These are phyloP conservation scores for Microctenopoma steveboyesi DNA, from an alignment of 2,797 vertebrate species.

Conservation along the genomic window DNA sequence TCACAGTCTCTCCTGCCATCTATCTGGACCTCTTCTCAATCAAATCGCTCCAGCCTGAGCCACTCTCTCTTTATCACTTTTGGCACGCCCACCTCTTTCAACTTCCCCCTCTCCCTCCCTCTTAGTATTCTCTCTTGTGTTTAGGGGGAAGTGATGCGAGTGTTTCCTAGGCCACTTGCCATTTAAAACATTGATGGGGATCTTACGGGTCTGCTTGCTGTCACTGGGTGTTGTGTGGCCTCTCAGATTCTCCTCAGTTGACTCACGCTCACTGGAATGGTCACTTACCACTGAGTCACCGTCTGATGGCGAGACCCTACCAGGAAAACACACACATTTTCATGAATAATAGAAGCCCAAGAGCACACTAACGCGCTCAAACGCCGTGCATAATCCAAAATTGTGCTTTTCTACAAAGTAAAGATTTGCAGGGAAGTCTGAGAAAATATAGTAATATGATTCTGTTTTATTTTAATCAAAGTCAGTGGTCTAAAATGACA, in stretches of 20 bases:
- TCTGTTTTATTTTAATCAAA: neutral
- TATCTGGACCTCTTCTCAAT: conserved; percentile 41
- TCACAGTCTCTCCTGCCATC: conserved; percentile 19
- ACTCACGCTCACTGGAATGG: conserved; percentile 90
- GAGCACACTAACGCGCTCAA: conserved; percentile 34
- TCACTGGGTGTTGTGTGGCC: conserved; percentile 77
- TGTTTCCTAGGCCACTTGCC: conserved; percentile 80
- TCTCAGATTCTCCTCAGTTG: conserved; percentile 86
- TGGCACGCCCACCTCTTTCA: conserved; percentile 17
- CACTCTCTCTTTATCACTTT: conserved; percentile 43
- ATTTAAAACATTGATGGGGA: conserved; percentile 84
- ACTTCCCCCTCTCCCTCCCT: conserved; percentile 11
- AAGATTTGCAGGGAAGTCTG: conserved; percentile 18
- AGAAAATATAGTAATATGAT: conserved; percentile 13
- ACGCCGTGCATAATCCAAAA: conserved; percentile 53
- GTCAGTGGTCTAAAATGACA: neutral
- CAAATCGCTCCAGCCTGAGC: conserved; percentile 22
- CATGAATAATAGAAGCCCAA: conserved; percentile 61
- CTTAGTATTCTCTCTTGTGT: conserved; percentile 26
- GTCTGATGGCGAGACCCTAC: conserved; percentile 93
- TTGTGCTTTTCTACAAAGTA: conserved; percentile 13
- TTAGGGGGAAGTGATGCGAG: conserved; percentile 36
- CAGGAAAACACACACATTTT: conserved; percentile 41
- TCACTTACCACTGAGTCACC: conserved; percentile 93
- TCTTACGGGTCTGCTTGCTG: conserved; percentile 85